Percentiles rank a stretch among this genome's conserved stretches.
These are phyloP conservation scores for Ennomos erosarius DNA, from an alignment of 2,888 invertebrate genomes.

Conservation along the genomic window DNA sequence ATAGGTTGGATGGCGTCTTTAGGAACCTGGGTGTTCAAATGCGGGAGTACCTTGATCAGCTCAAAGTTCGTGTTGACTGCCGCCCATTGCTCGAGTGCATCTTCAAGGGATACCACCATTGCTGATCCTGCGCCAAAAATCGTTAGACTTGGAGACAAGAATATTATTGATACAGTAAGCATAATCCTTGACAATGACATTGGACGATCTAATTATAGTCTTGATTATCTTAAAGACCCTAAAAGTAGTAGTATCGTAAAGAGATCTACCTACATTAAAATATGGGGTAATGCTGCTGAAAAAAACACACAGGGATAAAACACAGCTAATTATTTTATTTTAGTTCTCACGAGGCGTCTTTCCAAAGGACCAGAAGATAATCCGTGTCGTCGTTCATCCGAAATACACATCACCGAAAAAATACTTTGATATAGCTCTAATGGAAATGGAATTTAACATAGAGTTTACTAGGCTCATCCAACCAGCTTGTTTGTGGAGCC, in stretches of 20 bases:
- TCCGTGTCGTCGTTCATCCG: slow-evolving; percentile 57
- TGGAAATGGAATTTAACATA: slow-evolving; percentile 53
- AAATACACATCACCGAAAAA: slow-evolving; percentile 57
- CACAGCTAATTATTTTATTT: too few species aligned
- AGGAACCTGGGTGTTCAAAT: slow-evolving; percentile 69
- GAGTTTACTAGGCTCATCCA: slow-evolving; percentile 52
- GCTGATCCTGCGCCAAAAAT: slow-evolving; percentile 56
- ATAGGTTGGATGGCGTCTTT: slow-evolving; percentile 61
- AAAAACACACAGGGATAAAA: too few species aligned
- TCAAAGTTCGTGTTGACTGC: slow-evolving; percentile 88
- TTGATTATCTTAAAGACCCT: too few species aligned
- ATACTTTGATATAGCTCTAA: slow-evolving; percentile 66
- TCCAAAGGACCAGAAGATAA: slow-evolving; percentile 51
- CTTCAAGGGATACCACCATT: slow-evolving; percentile 48
- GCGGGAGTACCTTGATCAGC: slow-evolving; percentile 88
- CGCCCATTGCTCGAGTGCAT: slow-evolving; percentile 85
- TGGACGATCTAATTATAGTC: background rate
- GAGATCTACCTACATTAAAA: too few species aligned
- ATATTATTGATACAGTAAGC: slow-evolving; percentile 50
- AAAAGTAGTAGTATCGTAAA: too few species aligned
- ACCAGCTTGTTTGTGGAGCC: slow-evolving; percentile 66
- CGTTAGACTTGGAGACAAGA: slow-evolving; percentile 61
- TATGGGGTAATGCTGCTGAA: too few species aligned
- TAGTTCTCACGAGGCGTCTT: slow-evolving; percentile 28
- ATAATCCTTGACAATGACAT: background rate